Conservation (phyloP, 1,140 invertebrate genomes). For the Trachymyrmex cornetzi region DNA sequence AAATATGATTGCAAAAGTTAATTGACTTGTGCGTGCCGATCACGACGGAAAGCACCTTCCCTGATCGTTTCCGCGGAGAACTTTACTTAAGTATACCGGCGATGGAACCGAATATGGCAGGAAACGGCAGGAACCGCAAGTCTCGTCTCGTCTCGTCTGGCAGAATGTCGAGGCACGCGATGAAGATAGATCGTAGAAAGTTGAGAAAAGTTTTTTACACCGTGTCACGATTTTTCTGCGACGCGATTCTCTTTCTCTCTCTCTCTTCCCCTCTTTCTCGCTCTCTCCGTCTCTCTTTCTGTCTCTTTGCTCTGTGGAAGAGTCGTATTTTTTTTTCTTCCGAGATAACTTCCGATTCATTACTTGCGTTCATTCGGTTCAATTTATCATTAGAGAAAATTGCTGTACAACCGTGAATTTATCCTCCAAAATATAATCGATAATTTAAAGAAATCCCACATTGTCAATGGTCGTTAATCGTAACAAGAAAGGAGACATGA, state of each 20-base stretch:
- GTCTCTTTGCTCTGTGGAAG: not conserved
- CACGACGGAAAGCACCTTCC: slow-evolving; percentile 6
- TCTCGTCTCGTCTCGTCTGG: slow-evolving; percentile 25
- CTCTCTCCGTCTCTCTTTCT: not conserved
- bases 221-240: slow-evolving; percentile 45
- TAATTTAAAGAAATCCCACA: not conserved
- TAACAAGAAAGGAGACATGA: no score
- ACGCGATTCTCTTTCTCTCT: not conserved
- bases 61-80: not conserved
- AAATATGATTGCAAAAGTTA: slow-evolving; percentile 54
- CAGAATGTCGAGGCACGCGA: slow-evolving; percentile 43
- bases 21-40: not conserved
- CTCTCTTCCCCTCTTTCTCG: not conserved
- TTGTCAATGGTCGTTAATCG: not conserved
- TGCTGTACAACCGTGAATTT: not conserved
- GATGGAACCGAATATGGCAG: slow-evolving; percentile 9
- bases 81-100: not conserved
- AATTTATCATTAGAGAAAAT: not conserved
- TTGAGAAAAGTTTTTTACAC: slow-evolving; percentile 34
- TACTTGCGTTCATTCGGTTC: not conserved
- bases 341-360: slow-evolving; percentile 8
- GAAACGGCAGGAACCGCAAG: slow-evolving; percentile 11
- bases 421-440: not conserved
- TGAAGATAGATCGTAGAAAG: slow-evolving; percentile 48
- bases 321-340: not conserved